These are phyloP conservation scores for Acanthisitta chloris DNA, from an alignment of 2,113 vertebrate genomes.

Conservation along the genomic window DNA sequence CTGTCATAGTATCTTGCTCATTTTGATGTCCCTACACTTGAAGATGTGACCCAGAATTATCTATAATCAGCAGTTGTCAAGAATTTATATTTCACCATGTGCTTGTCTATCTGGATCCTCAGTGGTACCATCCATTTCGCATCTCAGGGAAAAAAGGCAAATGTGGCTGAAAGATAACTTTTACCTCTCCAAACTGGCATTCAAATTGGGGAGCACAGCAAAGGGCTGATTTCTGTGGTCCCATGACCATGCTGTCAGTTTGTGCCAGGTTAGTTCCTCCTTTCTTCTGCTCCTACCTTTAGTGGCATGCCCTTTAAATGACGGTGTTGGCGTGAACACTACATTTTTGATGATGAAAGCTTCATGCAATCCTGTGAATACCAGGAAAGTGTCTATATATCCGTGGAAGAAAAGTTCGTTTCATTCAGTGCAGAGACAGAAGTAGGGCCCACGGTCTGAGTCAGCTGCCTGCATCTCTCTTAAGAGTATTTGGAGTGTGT, in stretches of 20 bases:
- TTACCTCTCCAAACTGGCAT: neutral
- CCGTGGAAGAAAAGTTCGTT: neutral
- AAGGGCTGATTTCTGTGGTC: neutral
- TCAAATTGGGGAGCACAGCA: rapidly evolving
- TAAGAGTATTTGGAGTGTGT: neutral
- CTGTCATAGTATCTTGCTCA: neutral
- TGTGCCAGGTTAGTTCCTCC: neutral
- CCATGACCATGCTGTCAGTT: neutral
- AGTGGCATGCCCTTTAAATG: neutral
- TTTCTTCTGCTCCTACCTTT: neutral
- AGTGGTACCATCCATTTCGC: neutral
- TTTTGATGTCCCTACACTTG: neutral
- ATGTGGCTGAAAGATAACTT: neutral
- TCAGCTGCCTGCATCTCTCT: neutral
- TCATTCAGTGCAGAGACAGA: neutral
- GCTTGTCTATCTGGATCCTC: neutral
- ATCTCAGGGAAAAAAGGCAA: neutral
- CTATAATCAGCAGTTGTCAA: neutral
- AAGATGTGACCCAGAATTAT: neutral
- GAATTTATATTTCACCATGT: neutral
- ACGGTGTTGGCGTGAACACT: neutral
- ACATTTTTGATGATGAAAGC: neutral
- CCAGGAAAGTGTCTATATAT: neutral
- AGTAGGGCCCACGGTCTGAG: neutral
- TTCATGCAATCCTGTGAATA: neutral